Evolutionary conservation across 2,797 vertebrate species (phyloP).

Genomic region (Lagocephalus sceleratus): DNA sequence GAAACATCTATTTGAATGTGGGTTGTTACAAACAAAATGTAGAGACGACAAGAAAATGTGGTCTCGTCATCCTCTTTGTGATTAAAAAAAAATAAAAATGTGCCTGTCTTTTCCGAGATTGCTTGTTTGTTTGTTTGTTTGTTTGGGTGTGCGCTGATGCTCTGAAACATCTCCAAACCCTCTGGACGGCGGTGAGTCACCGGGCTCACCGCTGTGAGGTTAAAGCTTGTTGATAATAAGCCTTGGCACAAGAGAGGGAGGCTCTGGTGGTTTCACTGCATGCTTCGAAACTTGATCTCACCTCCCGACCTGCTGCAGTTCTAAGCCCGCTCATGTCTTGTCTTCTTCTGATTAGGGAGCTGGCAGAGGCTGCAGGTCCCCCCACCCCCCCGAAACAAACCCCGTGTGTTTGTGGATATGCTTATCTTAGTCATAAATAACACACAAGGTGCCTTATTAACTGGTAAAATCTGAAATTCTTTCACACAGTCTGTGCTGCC

Average conservation of each 20-base stretch:
- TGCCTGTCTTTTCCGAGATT: constrained; percentile 10
- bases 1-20: constrained; percentile 6
- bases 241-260: constrained; percentile 33
- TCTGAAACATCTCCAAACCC: constrained; percentile 5
- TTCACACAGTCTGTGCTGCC: constrained; percentile 20
- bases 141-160: constrained; percentile 1
- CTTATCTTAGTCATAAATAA: constrained; percentile 12
- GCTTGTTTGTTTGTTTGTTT: constrained; percentile 14
- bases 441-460: constrained; percentile 31
- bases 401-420: not conserved
- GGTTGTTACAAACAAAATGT: not conserved
- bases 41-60: constrained; percentile 1
- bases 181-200: constrained; percentile 14
- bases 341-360: constrained; percentile 49
- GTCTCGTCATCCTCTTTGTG: not conserved
- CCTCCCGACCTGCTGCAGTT: constrained; percentile 36
- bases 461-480: constrained; percentile 11
- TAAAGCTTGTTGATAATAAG: constrained; percentile 49
- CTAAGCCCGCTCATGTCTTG: constrained; percentile 38
- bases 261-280: constrained; percentile 33
- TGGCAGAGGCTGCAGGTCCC: constrained; percentile 37
- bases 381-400: constrained; percentile 19
- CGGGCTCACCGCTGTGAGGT: constrained; percentile 9
- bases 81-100: no score
- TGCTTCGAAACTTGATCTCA: constrained; percentile 60